Evolutionary conservation across 2,797 vertebrate genomes (phyloP), one percentile per base, ranked within the genome.

Genomic region (Gobionotothen gibberifrons): DNA sequence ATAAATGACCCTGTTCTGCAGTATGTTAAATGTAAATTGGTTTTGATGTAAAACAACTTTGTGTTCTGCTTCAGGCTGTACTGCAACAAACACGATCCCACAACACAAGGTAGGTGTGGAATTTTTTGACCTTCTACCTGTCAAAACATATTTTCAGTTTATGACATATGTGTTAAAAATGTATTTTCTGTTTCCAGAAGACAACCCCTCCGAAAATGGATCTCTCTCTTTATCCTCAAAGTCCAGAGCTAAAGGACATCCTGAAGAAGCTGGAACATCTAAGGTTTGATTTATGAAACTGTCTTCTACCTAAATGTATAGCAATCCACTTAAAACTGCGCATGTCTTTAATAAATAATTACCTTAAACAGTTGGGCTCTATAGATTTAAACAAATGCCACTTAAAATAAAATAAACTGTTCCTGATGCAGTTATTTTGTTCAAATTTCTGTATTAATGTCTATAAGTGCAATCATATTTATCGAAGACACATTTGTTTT

Each of bases 41-140:
- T 53, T 57, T 46, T 5, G 14, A 13, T 13, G 19, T 12, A 57
- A n/a, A 74, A 66, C 43, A 2, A 16, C 0, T 82, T 4, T 55
- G 10, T 76, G 40, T 78, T 26, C 12, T 70, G 1, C 9, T 56
- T 43, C 77, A 95, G 93, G 77, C 13, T 94, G 10, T 90, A 59
- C 80, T 95, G 94, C 77, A 0, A 0, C 13, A 43, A 56, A 0
- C 91, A 91, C 64, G 7, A 2, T 26, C 1, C 40, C 19, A 0
- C 9, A n/a, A 5, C 0, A 4, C 4, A 21, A 21, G 51, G 94
- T 92, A 76, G 81, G 91, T 22, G 9, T 1, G 1, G 10, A 3
- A 10, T 17, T 12, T 17, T 55, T 11, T 40, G 6, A 4, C 3
- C 0, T 14, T 29, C 21, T 21, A 11, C 14, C 7, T 29, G 7